Conservation (phyloP, 2,113 vertebrate genomes). For the Microcebus murinus region DNA sequence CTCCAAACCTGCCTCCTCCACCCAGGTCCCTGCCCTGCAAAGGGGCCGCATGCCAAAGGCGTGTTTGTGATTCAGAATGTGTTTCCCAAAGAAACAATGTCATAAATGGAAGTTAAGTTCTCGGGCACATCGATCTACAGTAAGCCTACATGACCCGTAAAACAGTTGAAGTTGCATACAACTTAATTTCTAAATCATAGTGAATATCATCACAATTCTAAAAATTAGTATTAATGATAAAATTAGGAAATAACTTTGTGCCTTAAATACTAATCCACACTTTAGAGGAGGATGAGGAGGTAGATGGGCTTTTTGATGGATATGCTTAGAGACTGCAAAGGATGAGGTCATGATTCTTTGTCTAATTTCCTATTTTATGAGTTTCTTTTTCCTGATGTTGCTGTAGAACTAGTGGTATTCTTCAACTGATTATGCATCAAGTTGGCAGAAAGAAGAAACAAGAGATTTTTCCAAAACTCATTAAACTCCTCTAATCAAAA, state of each 20-base stretch:
- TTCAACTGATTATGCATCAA: not conserved
- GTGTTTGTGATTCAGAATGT: not conserved
- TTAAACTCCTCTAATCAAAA: not conserved
- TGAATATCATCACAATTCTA: not conserved
- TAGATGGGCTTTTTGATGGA: not conserved
- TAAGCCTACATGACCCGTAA: not conserved
- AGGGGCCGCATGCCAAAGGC: not conserved
- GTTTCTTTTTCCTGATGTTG: not conserved
- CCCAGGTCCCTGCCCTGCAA: not conserved
- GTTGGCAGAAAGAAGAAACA: not conserved
- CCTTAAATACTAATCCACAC: not conserved
- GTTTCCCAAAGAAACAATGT: not conserved
- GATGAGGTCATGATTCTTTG: not conserved
- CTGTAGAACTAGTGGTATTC: not conserved
- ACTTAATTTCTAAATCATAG: not conserved
- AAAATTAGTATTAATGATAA: not conserved
- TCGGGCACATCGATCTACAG: not conserved
- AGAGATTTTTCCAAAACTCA: not conserved
- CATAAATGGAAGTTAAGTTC: not conserved
- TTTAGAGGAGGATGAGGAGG: not conserved
- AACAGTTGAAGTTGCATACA: rapidly evolving
- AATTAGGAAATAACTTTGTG: not conserved
- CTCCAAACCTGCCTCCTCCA: not conserved
- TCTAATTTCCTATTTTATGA: not conserved
- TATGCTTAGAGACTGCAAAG: not conserved